These are phyloP conservation scores for Drosophila kambysellisi DNA, from an alignment of 2,888 invertebrate genomes.

Conservation along the genomic window DNA sequence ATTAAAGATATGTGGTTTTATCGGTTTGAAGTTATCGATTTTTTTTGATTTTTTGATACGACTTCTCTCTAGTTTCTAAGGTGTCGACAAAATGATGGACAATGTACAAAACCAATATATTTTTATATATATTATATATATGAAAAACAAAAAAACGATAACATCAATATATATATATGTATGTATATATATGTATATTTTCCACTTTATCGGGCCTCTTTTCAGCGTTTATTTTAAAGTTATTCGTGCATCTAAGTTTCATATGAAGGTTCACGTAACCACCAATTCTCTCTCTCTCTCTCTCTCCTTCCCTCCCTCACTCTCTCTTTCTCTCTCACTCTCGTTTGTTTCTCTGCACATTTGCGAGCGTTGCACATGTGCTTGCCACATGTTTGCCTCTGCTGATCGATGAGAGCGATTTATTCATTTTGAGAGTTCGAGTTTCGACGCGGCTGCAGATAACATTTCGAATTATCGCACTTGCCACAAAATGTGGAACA, in stretches of 20 bases:
- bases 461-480: constrained; percentile 50
- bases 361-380: constrained; percentile 17
- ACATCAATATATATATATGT: no score
- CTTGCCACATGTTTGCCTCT: constrained; percentile 23
- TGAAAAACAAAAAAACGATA: no score
- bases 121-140: no score
- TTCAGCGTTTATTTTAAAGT: neutral
- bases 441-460: constrained; percentile 23
- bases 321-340: no score
- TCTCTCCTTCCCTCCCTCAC: neutral
- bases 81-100: no score
- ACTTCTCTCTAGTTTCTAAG: no score
- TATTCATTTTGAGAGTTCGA: constrained; percentile 22
- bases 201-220: neutral
- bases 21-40: neutral
- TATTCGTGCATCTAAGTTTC: neutral
- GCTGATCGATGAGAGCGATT: constrained; percentile 18
- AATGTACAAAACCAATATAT: no score
- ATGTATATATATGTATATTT: neutral
- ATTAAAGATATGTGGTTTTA: neutral
- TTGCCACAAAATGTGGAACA: constrained; percentile 51
- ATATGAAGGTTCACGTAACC: neutral
- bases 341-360: neutral
- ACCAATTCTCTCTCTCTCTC: neutral
- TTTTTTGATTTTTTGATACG: no score